Percentiles rank a stretch among this genome's conserved stretches.
Evolutionary conservation across 1,140 invertebrate species (phyloP).

Genomic region (Pseudomyrmex cubaensis): DNA sequence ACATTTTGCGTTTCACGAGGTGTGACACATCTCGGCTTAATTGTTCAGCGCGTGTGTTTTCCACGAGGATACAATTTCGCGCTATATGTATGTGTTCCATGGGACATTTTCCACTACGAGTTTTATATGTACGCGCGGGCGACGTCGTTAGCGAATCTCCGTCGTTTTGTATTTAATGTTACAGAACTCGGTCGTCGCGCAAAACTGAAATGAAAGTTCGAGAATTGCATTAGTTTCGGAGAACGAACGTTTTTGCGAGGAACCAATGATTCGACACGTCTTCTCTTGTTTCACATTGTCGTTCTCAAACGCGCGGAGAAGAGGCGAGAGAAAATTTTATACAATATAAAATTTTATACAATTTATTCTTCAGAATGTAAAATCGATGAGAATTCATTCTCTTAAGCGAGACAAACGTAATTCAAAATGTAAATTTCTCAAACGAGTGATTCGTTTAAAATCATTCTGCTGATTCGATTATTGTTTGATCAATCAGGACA

Average conservation of each 20-base stretch:
- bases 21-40: slow-evolving; percentile 40
- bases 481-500: neutral
- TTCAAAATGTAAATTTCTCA: too few relatives aligned
- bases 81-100: neutral
- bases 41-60: slow-evolving; percentile 33
- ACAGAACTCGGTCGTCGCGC: slow-evolving; percentile 7
- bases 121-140: neutral
- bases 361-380: too few relatives aligned
- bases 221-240: neutral
- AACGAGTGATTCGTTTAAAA: too few relatives aligned
- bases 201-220: slow-evolving; percentile 11
- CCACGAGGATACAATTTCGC: slow-evolving; percentile 33
- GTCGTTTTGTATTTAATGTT: neutral
- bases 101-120: slow-evolving; percentile 30
- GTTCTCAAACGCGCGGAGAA: neutral
- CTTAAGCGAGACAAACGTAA: too few relatives aligned
- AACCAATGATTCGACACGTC: too few relatives aligned
- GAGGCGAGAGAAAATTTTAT: neutral
- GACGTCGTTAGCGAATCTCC: slow-evolving; percentile 26
- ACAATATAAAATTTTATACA: too few relatives aligned
- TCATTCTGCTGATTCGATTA: neutral
- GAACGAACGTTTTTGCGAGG: neutral
- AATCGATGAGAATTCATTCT: too few relatives aligned
- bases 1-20: slow-evolving; percentile 38
- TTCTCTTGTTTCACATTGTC: too few relatives aligned